A percentile compares a stretch with the other conserved stretches of the same genome.
Conservation (phyloP, 2,797 vertebrate genomes). For the Coilia nasus region DNA sequence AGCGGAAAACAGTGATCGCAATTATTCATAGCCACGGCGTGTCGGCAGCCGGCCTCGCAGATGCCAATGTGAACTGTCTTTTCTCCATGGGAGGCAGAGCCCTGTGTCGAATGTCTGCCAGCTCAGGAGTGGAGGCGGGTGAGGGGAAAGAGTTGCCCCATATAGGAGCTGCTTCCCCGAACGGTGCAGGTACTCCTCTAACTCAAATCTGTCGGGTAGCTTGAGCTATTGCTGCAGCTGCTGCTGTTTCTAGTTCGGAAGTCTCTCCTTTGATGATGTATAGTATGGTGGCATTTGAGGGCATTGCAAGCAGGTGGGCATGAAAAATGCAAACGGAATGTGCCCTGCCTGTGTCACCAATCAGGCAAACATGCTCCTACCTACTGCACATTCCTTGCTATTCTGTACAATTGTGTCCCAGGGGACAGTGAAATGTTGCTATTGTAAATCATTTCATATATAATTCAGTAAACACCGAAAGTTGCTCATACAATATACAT, state of each 20-base stretch:
- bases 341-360: neutral
- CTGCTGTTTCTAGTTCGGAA: too few relatives aligned
- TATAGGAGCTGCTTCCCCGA: too few relatives aligned
- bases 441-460: too few relatives aligned
- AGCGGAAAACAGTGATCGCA: conserved; percentile 27
- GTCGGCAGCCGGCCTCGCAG: conserved; percentile 18
- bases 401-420: too few relatives aligned
- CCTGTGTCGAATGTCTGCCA: conserved; percentile 43
- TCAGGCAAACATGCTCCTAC: neutral
- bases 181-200: neutral
- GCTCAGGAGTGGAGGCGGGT: conserved; percentile 35
- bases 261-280: neutral
- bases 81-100: conserved; percentile 30
- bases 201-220: neutral
- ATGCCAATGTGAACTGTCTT: conserved; percentile 39
- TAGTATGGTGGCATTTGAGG: neutral
- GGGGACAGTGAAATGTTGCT: too few relatives aligned
- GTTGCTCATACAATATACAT: too few relatives aligned
- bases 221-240: too few relatives aligned
- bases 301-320: conserved; percentile 6
- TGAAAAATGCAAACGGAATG: conserved; percentile 14
- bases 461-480: too few relatives aligned
- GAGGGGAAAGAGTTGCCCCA: conserved; percentile 26
- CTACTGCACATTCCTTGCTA: neutral
- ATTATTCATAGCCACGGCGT: conserved; percentile 44